These are phyloP conservation scores for Scaptomyza tumidula DNA, from an alignment of 2,888 invertebrate genomes.

Conservation along the genomic window DNA sequence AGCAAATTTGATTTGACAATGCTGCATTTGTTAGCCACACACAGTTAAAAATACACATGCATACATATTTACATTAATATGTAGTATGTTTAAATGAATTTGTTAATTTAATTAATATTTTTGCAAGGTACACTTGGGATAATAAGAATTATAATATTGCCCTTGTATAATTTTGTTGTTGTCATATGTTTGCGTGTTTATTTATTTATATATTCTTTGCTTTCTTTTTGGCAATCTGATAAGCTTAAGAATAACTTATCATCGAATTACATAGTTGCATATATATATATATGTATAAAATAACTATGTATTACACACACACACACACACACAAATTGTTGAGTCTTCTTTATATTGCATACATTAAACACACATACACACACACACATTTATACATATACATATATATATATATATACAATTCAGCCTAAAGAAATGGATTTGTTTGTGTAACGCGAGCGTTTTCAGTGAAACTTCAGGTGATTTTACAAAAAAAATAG, in stretches of 20 bases:
- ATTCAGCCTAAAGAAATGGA: slow-evolving; percentile 35
- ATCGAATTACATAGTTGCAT: slow-evolving; percentile 17
- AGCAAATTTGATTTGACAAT: slow-evolving; percentile 39
- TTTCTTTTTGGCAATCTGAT: slow-evolving; percentile 41
- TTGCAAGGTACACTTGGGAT: slow-evolving; percentile 16
- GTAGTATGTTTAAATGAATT: slow-evolving; percentile 4
- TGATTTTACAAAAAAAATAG: slow-evolving; percentile 43
- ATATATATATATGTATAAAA: neutral
- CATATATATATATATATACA: slow-evolving; percentile 19
- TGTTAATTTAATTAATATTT: slow-evolving; percentile 4
- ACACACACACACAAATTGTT: slow-evolving; percentile 64
- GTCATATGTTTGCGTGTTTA: slow-evolving; percentile 59
- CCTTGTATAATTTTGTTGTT: slow-evolving; percentile 47
- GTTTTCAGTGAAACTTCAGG: slow-evolving; percentile 76
- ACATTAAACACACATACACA: slow-evolving; percentile 29
- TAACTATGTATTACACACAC: slow-evolving; percentile 20
- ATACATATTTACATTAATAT: slow-evolving; percentile 3
- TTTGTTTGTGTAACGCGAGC: slow-evolving; percentile 65
- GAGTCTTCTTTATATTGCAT: slow-evolving; percentile 71
- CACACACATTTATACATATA: slow-evolving; percentile 11
- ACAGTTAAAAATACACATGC: too few relatives aligned
- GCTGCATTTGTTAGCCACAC: slow-evolving; percentile 42
- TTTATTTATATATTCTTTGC: slow-evolving; percentile 4
- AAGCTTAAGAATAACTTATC: slow-evolving; percentile 13
- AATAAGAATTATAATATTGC: slow-evolving; percentile 4